Evolutionary conservation across 30 jellyfish, hydroid and myxozoan genomes (phyloP).

Genomic region (Hydractinia echinata): DNA sequence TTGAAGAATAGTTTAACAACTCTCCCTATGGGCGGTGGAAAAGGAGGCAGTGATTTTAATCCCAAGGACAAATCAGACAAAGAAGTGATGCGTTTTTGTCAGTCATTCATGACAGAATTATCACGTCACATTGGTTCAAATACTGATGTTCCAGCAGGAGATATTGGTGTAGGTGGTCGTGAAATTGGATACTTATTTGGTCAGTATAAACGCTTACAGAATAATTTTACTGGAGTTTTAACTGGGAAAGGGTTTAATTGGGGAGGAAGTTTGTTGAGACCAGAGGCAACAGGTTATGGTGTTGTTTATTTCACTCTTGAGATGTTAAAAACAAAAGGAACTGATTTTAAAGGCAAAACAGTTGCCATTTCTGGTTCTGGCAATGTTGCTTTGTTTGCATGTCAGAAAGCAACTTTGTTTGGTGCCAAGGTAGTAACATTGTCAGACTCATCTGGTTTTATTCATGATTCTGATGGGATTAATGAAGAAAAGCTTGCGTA

Average conservation of each 20-base stretch:
- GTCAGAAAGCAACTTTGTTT: slow-evolving; percentile 55
- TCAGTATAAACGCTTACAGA: slow-evolving; percentile 71
- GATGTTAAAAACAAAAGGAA: slow-evolving; percentile 54
- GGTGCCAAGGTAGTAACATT: slow-evolving; percentile 84
- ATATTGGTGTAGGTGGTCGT: slow-evolving; percentile 86
- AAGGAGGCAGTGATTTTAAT: slow-evolving; percentile 84
- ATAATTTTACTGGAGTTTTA: slow-evolving; percentile 77
- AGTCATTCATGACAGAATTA: slow-evolving; percentile 86
- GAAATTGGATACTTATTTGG: slow-evolving; percentile 85
- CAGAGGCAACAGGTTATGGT: slow-evolving; percentile 96
- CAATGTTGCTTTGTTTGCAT: slow-evolving; percentile 81
- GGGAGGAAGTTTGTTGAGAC: slow-evolving; percentile 92
- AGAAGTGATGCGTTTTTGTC: slow-evolving; percentile 91
- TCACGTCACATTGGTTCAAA: slow-evolving; percentile 62
- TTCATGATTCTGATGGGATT: slow-evolving; percentile 55
- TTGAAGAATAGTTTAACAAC: slow-evolving; percentile 76
- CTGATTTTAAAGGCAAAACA: slow-evolving; percentile 31
- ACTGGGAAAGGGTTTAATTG: slow-evolving; percentile 82
- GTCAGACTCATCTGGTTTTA: slow-evolving; percentile 71
- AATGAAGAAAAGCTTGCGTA: slow-evolving; percentile 37
- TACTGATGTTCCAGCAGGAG: slow-evolving; percentile 96
- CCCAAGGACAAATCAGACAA: slow-evolving; percentile 81
- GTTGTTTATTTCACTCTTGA: slow-evolving; percentile 59
- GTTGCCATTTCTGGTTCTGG: slow-evolving; percentile 92
- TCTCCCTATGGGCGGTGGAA: slow-evolving; percentile 94